Percentiles rank a stretch among this genome's conserved stretches.
Conservation (phyloP, 2,888 invertebrate species). For the Thymelicus sylvestris region DNA sequence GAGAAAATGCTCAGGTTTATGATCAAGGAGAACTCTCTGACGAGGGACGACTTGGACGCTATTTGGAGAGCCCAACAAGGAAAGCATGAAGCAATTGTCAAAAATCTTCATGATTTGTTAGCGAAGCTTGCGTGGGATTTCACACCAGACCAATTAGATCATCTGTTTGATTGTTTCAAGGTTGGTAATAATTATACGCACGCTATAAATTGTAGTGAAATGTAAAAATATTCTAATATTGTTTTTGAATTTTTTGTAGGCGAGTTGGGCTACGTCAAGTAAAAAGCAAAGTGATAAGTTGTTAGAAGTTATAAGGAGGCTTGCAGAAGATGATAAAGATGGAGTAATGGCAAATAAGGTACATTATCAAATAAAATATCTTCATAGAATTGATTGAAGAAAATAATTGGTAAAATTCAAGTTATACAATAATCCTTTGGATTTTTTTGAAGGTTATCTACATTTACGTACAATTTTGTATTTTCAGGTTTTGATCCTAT, state of each 20-base stretch:
- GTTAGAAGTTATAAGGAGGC: slow-evolving; percentile 95
- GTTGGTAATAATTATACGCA: slow-evolving; percentile 68
- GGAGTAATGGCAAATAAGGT: slow-evolving; percentile 99
- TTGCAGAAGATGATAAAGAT: slow-evolving; percentile 99
- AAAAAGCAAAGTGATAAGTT: slow-evolving; percentile 98
- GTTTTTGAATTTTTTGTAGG: slow-evolving; percentile 69
- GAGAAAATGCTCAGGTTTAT: slow-evolving; percentile 99
- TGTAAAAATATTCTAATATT: not conserved
- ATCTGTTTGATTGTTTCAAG: slow-evolving; percentile 98
- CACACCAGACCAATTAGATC: slow-evolving; percentile 97
- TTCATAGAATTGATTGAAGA: no score
- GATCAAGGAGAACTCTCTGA: slow-evolving; percentile 96
- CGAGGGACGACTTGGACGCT: slow-evolving; percentile 95
- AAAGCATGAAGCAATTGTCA: slow-evolving; percentile 99
- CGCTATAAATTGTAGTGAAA: not conserved
- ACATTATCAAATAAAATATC: slow-evolving; percentile 34
- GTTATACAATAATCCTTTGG: no score
- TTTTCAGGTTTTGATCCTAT: slow-evolving; percentile 91
- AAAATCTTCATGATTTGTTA: slow-evolving; percentile 97
- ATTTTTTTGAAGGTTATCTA: not conserved
- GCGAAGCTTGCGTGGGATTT: slow-evolving; percentile 99
- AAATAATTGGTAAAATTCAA: no score
- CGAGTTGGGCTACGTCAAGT: slow-evolving; percentile 97
- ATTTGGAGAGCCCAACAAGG: slow-evolving; percentile 99
- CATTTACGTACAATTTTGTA: slow-evolving; percentile 13